Percentiles rank a stretch among this genome's conserved stretches.
phyloP scores from a whole-genome alignment of 1,140 invertebrate species.

The Anagrus nilaparvatae region DNA sequence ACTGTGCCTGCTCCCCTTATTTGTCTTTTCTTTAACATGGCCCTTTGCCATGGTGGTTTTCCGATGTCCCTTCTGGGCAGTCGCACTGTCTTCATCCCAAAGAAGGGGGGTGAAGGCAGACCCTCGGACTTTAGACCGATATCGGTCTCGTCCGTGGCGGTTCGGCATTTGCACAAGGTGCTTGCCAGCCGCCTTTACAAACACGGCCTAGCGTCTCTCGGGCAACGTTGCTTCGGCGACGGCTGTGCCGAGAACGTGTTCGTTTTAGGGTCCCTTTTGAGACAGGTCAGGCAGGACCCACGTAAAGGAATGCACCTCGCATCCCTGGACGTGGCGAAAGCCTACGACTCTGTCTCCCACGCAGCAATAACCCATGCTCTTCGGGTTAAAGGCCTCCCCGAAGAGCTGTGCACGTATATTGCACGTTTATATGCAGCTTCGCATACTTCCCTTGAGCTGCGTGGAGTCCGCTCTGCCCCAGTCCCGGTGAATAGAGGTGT shows the following conservation, averaged over 20 bases:
- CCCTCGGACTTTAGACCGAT: constrained; percentile 29
- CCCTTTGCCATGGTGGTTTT: constrained; percentile 9
- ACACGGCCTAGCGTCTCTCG: neutral
- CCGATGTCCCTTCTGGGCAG: no score
- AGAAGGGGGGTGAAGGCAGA: constrained; percentile 18
- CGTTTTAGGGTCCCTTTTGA: no score
- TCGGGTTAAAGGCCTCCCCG: constrained; percentile 15
- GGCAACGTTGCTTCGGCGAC: no score
- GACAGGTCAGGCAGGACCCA: no score
- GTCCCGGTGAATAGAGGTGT: constrained; percentile 7
- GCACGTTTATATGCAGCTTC: constrained; percentile 4
- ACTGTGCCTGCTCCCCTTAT: neutral
- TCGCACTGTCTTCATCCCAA: no score
- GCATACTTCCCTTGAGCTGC: constrained; percentile 8
- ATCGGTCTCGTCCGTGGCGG: constrained; percentile 28
- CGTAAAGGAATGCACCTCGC: constrained; percentile 16
- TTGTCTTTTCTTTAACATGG: constrained; percentile 1
- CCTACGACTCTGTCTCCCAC: no score
- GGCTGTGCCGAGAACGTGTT: no score
- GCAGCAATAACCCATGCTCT: no score
- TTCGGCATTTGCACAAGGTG: constrained; percentile 26
- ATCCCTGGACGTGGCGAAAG: constrained; percentile 17
- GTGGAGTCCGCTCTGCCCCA: neutral
- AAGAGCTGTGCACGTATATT: constrained; percentile 5
- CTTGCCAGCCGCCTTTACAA: constrained; percentile 16